Evolutionary conservation across 92 coral and sea anemone genomes (phyloP).

Genomic region (Meandrina meandrites): DNA sequence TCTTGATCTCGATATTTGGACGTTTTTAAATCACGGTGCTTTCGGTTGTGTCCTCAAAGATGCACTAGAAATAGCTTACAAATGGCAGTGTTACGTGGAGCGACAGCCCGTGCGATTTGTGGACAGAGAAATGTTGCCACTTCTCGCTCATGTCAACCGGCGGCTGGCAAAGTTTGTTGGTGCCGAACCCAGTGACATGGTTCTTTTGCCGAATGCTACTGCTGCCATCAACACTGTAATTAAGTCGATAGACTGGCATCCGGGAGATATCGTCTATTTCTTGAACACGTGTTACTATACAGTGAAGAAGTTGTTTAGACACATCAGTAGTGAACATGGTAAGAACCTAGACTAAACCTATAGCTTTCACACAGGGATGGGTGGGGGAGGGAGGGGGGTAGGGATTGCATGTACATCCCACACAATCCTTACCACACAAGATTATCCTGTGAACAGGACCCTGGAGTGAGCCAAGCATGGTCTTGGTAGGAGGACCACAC

Average conservation of each 20-base stretch:
- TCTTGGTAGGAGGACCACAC: no score
- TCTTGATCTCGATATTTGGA: conserved; percentile 62
- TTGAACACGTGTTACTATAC: conserved; percentile 71
- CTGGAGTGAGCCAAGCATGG: no score
- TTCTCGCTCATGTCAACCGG: conserved; percentile 57
- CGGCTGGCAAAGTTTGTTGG: conserved; percentile 71
- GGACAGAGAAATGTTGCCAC: conserved; percentile 61
- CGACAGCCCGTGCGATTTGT: conserved; percentile 65
- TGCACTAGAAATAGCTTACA: conserved; percentile 56
- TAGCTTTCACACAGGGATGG: no score
- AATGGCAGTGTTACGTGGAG: conserved; percentile 60
- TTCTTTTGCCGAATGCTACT: conserved; percentile 66
- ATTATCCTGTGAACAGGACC: no score
- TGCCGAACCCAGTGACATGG: conserved; percentile 66
- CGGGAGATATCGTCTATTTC: conserved; percentile 66
- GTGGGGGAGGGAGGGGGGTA: no score
- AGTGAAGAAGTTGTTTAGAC: conserved; percentile 56
- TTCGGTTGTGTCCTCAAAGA: conserved; percentile 66
- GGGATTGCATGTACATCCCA: no score
- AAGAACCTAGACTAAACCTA: conserved; percentile 7
- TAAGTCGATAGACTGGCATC: conserved; percentile 48
- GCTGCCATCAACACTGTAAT: conserved; percentile 62
- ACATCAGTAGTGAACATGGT: conserved; percentile 55
- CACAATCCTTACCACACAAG: no score
- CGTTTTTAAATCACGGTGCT: conserved; percentile 74